phyloP scores from a whole-genome alignment of 2,113 vertebrate genomes.

The Ahaetulla prasina region DNA sequence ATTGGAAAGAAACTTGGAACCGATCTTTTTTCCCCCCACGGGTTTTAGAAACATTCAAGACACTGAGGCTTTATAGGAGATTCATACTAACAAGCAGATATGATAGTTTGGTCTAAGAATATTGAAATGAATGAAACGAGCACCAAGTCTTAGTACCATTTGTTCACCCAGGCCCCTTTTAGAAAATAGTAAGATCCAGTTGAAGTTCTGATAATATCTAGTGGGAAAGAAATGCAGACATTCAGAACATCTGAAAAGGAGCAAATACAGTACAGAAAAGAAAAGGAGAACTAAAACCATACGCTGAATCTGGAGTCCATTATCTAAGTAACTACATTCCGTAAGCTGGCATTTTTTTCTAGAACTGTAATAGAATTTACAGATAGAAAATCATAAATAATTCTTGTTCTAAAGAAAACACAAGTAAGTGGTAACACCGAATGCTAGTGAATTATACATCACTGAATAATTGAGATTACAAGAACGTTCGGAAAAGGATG shows the following conservation, averaged over 20 bases:
- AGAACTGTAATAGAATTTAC: slow-evolving; percentile 44
- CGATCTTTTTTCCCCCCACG: not conserved
- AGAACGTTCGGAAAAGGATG: slow-evolving; percentile 43
- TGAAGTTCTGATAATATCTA: not conserved
- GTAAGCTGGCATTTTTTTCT: slow-evolving; percentile 32
- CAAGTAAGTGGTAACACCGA: slow-evolving; percentile 53
- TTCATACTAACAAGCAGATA: not conserved
- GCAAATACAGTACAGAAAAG: not conserved
- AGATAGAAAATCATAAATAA: slow-evolving; percentile 36
- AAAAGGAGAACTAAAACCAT: not conserved
- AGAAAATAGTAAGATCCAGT: not conserved
- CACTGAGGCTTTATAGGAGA: not conserved
- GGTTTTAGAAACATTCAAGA: not conserved
- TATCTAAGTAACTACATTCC: slow-evolving; percentile 42
- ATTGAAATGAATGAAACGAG: not conserved
- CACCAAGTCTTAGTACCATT: not conserved
- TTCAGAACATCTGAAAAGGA: not conserved
- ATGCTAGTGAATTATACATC: slow-evolving; percentile 65
- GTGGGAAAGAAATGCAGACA: not conserved
- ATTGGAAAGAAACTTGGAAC: not conserved
- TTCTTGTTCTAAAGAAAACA: slow-evolving; percentile 67
- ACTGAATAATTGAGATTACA: slow-evolving; percentile 67
- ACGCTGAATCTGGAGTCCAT: slow-evolving; percentile 35
- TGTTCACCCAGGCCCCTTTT: not conserved
- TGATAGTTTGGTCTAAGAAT: not conserved